These are phyloP conservation scores for Caranx ignobilis DNA, from an alignment of 2,113 vertebrate genomes.

Conservation along the genomic window DNA sequence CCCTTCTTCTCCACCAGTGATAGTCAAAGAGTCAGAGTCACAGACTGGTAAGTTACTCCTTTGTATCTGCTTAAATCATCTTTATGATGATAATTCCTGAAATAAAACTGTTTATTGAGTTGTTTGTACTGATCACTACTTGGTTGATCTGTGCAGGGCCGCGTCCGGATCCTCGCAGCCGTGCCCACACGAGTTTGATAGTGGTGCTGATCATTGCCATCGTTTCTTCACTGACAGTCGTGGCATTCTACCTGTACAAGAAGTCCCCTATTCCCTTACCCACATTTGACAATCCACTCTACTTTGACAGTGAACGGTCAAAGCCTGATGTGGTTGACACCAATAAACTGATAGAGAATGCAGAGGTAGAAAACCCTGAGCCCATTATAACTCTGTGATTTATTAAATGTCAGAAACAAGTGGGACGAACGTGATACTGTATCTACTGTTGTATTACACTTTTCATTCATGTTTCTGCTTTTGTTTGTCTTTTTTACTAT, in stretches of 20 bases:
- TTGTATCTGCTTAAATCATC: background rate
- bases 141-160: slow-evolving; percentile 49
- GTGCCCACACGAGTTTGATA: slow-evolving; percentile 69
- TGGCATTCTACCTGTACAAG: slow-evolving; percentile 72
- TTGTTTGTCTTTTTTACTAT: slow-evolving; percentile 22
- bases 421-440: slow-evolving; percentile 18
- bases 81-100: too few relatives aligned
- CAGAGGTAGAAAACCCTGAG: slow-evolving; percentile 67
- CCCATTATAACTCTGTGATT: slow-evolving; percentile 76
- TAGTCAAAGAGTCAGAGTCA: accelerated
- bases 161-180: slow-evolving; percentile 29
- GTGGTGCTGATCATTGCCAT: slow-evolving; percentile 62
- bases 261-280: slow-evolving; percentile 60
- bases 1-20: slow-evolving; percentile 42
- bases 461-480: slow-evolving; percentile 28
- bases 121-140: background rate
- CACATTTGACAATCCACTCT: slow-evolving; percentile 78
- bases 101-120: background rate
- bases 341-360: slow-evolving; percentile 78
- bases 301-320: slow-evolving; percentile 67
- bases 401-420: background rate
- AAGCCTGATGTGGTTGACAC: slow-evolving; percentile 77
- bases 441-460: slow-evolving; percentile 41
- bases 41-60: slow-evolving; percentile 55
- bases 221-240: slow-evolving; percentile 31